Percentiles rank a stretch among this genome's conserved stretches.
Evolutionary conservation across 2,797 vertebrate species (phyloP).

Genomic region (Gymnopithys bicolor): DNA sequence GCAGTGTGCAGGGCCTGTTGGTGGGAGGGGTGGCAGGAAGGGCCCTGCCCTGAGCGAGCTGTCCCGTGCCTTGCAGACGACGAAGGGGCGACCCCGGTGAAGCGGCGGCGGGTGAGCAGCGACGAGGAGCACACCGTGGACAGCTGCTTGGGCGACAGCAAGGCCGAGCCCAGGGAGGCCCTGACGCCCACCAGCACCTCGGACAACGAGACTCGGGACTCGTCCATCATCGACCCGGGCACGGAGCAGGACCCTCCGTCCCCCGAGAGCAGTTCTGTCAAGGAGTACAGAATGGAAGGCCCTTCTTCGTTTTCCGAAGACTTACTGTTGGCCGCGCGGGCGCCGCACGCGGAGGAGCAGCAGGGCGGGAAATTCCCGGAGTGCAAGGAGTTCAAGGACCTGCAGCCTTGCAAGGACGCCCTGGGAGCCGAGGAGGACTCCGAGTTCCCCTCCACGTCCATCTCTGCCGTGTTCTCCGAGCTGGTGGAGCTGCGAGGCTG

Average conservation of each 20-base stretch:
- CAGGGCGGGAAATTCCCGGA: slow-evolving; percentile 68
- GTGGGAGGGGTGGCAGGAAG: background rate
- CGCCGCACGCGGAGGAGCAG: slow-evolving; percentile 79
- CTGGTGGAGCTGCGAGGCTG: slow-evolving; percentile 84
- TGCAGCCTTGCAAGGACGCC: slow-evolving; percentile 80
- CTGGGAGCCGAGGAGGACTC: slow-evolving; percentile 76
- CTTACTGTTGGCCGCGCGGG: slow-evolving; percentile 23
- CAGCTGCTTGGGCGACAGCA: slow-evolving; percentile 76
- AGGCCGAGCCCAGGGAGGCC: slow-evolving; percentile 87
- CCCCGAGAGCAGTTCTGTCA: slow-evolving; percentile 83
- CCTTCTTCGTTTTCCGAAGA: slow-evolving; percentile 83
- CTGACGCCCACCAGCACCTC: slow-evolving; percentile 93
- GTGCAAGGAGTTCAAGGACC: slow-evolving; percentile 82
- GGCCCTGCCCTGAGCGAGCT: rapidly evolving
- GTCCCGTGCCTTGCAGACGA: slow-evolving; percentile 80
- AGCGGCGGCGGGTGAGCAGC: slow-evolving; percentile 91
- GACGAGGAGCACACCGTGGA: slow-evolving; percentile 85
- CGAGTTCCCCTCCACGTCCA: slow-evolving; percentile 82
- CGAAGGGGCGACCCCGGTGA: slow-evolving; percentile 93
- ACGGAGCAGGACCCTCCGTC: slow-evolving; percentile 96
- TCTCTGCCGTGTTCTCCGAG: slow-evolving; percentile 82
- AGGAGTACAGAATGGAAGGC: slow-evolving; percentile 91
- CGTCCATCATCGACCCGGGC: slow-evolving; percentile 95
- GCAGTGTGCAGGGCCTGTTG: background rate
- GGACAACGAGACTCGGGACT: slow-evolving; percentile 96